Conservation (phyloP, 1,140 invertebrate species). For the Caenorhabditis remanei region DNA sequence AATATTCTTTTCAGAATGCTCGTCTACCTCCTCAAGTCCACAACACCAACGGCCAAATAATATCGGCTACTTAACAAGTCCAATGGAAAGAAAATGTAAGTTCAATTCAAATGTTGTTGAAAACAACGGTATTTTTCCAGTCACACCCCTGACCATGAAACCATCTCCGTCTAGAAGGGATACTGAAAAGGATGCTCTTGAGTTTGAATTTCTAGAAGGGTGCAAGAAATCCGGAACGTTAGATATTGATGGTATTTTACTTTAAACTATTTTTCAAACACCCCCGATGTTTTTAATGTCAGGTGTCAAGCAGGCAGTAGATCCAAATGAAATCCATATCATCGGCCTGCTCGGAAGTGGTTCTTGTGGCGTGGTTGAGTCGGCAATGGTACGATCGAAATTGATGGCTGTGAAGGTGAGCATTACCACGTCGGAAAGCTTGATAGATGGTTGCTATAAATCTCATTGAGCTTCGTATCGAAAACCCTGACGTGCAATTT, state of each 20-base stretch:
- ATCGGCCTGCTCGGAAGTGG: constrained; percentile 11
- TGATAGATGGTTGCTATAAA: constrained; percentile 17
- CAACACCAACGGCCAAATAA: constrained; percentile 33
- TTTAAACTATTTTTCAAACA: neutral
- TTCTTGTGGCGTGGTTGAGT: constrained; percentile 40
- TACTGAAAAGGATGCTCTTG: constrained; percentile 40
- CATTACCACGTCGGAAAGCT: neutral
- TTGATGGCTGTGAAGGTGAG: constrained; percentile 51
- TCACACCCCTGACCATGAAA: constrained; percentile 15
- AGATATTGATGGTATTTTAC: constrained; percentile 1
- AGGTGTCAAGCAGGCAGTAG: constrained; percentile 13
- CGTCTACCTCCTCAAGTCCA: constrained; percentile 56
- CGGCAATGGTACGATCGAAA: constrained; percentile 9
- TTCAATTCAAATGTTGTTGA: neutral
- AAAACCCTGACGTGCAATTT: neutral
- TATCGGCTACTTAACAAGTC: constrained; percentile 57
- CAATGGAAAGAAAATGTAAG: constrained; percentile 53
- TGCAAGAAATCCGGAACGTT: constrained; percentile 29
- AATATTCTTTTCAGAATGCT: constrained; percentile 34
- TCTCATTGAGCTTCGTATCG: neutral
- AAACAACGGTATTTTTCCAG: neutral
- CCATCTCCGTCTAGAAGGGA: constrained; percentile 27
- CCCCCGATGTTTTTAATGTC: neutral
- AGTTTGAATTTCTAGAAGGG: constrained; percentile 11
- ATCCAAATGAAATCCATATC: constrained; percentile 41